Evolutionary conservation across 2,797 vertebrate genomes (phyloP), one percentile per base, ranked within the genome.

Genomic region (Acrossocheilus fasciatus): DNA sequence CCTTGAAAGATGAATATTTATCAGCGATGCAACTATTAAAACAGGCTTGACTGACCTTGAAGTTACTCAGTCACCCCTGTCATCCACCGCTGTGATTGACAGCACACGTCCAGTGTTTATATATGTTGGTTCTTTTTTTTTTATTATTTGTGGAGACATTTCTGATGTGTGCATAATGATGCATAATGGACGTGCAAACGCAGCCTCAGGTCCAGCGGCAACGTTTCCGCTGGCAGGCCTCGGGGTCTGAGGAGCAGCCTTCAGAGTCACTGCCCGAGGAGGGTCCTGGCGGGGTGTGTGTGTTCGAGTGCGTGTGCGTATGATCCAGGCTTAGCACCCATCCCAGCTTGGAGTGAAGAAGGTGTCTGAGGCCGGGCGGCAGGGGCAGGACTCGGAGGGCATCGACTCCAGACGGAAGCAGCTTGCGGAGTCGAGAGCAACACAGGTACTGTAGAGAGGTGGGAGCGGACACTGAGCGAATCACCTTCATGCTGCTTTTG

Each of bases 401-500:
- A 92, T 99, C 97, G 62, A 96, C 94, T 0, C 95, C 96, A 91
- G 96, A 91, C 0, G 98, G 98, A 69, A 98, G 95, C 88, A 99
- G 96, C 93, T 97, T 97, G 80, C 98, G 98, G 72, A 99, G 96
- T 88, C 97, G 98, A 72, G 95, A 96, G 2, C 98, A 99, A 93
- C 98, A 99, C 30, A 99, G 96, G 90, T 98, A 99, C 89, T 99
- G 97, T 89, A 99, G 95, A 30, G 98, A 99, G 0, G 98, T 99
- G 91, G 96, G 93, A 6, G 97, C 96, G 20, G 96, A 97, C 0
- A 97, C 98, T 0, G 97, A 98, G 0, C 98, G 93, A 93, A 99
- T 99, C 88, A 99, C 97, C 92, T 99, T 99, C 98, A 99, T 99
- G 95, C 98, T 99, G 95, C 98, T 99, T 87, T 98, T 98, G 4